Evolutionary conservation across 2,888 invertebrate species (phyloP).

Genomic region (Dryadula phaetusa): DNA sequence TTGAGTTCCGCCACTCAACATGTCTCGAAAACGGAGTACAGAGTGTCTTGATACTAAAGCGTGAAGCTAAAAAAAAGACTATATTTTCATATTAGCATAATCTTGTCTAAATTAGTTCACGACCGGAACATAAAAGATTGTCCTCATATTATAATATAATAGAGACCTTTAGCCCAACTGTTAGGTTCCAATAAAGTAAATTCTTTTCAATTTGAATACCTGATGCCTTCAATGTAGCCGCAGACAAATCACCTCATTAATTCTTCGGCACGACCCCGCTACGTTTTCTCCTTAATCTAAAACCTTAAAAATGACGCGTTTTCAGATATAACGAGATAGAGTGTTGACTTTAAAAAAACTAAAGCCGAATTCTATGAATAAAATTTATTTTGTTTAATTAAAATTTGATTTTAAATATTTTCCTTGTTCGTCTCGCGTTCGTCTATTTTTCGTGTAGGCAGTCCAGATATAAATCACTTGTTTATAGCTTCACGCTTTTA

Average conservation of each 20-base stretch:
- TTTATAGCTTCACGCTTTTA: no score
- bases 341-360: conserved; percentile 2
- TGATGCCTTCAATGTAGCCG: conserved; percentile 54
- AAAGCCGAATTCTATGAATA: conserved; percentile 6
- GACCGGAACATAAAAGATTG: no score
- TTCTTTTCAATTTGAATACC: conserved; percentile 64
- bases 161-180: conserved; percentile 16
- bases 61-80: no score
- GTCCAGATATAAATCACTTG: no score
- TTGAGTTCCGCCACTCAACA: no score
- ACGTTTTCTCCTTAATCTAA: conserved; percentile 55
- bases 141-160: conserved; percentile 13
- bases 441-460: no score
- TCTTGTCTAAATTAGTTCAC: no score
- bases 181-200: conserved; percentile 55
- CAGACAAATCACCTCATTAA: conserved; percentile 74
- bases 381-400: neutral
- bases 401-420: neutral
- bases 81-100: no score
- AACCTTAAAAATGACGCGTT: conserved; percentile 45
- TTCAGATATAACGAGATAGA: conserved; percentile 23
- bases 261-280: conserved; percentile 61
- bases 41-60: no score
- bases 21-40: no score
- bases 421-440: no score